Conservation (phyloP, 2,113 vertebrate species). For the Mionectes macconnelli region DNA sequence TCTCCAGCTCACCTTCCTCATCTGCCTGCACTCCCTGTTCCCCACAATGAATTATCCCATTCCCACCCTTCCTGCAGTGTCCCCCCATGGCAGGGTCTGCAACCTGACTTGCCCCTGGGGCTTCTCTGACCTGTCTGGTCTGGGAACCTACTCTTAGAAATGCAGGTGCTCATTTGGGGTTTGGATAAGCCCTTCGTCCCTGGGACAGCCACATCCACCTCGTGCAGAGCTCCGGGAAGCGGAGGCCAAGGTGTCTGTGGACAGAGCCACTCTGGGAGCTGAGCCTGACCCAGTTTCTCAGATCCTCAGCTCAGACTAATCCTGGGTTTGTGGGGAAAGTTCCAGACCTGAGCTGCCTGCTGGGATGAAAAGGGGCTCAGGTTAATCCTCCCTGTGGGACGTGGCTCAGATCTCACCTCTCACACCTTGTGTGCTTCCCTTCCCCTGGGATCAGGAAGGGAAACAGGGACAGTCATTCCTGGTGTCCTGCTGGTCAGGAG, state of each 20-base stretch:
- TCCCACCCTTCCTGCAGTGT: neutral
- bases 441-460: neutral
- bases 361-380: neutral
- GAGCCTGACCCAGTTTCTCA: neutral
- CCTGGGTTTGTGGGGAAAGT: neutral
- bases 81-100: neutral
- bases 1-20: neutral
- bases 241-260: neutral
- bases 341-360: neutral
- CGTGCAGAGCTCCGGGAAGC: neutral
- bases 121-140: accelerated
- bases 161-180: neutral
- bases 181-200: accelerated
- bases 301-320: neutral
- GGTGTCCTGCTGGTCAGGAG: accelerated
- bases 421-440: accelerated
- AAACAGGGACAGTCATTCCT: accelerated
- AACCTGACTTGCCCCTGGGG: neutral
- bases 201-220: neutral
- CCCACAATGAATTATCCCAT: accelerated
- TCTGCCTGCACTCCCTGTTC: neutral
- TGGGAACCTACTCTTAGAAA: neutral
- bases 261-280: accelerated
- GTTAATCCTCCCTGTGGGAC: neutral
- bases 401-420: accelerated